Base-by-base conservation (phyloP, 2,113 vertebrate species). In the Hippocampus mohnikei region DNA sequence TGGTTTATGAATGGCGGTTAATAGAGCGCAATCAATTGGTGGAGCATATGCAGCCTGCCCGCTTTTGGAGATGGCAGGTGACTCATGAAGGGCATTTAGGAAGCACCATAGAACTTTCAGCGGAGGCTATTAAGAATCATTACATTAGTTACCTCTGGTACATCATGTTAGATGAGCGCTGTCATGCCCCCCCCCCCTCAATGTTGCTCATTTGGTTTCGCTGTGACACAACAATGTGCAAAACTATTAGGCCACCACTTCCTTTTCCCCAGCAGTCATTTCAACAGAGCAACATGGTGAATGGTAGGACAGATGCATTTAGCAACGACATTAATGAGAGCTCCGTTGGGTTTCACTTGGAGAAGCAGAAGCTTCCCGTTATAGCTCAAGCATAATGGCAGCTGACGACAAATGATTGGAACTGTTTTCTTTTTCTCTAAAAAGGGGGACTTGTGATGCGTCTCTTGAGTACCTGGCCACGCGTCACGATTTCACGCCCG, bases 71-170 rank as follows among this genome's bases (percentile, higher is more conserved):
- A 62, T 41, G 25, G 50, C 29, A 58, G 58, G 55, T 58, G 78
- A 81, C 69, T 83, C 80, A 84, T 65, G n/a, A 33, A 67, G 59
- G 16, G 59, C 64, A 63, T 76, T 71, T 63, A 41, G 33, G 20
- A 69, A 78, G 60, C 44, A 29, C 60, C 59, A 23, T 27, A 62
- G 56, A 48, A 53, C 25, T 80, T 75, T 55, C 20, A 62, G 59
- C 15, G 42, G 6, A 23, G n/a, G 40, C 27, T 15, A 15, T 18
- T 33, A 33, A 33, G 58, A 60, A 33, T 59, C 27, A 60, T 60
- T 58, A 29, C 15, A 33, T 60, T 33, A 60, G 58, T 60, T 60
- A 20, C 27, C 27, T 16, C 58, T 60, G 58, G 58, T 20, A 60
- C 58, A 60, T 29, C 18, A 16, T 20, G 58, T 29, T 29, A 60